Base-by-base conservation (phyloP, 2,797 vertebrate genomes). In the Acipenser ruthenus region DNA sequence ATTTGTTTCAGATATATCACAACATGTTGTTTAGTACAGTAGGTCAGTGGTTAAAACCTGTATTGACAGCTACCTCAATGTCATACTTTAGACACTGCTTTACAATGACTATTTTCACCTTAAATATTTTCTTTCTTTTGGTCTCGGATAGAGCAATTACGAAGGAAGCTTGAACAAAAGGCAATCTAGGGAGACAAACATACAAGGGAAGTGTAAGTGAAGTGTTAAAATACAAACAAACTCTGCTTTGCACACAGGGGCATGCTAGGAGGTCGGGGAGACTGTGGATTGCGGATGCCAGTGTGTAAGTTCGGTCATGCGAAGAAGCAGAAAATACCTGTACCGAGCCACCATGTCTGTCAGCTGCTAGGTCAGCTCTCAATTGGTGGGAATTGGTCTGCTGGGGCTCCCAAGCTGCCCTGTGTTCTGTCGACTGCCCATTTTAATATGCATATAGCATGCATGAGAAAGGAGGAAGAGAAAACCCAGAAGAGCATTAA, bases 321-420 rank as follows among this genome's bases (percentile, higher is more conserved):
- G 84, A 83, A 85, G 69, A 87, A 82, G 72, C 72, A 81, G 79
- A 85, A 89, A 87, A 88, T 90, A 91, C 88, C 89, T 91, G 88
- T 81, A 88, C 87, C 59, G 87, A 90, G 80, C 87, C 88, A 83
- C 89, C 87, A 83, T 85, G 89, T 86, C 87, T 87, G 79, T 87
- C 88, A 82, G 86, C 81, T 82, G 86, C 80, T 79, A 89, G 77
- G 65, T 90, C 86, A 83, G 85, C 74, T 79, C 84, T 87, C 84
- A 91, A 80, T 73, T 85, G 81, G 74, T 86, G 84, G 70, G 79
- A 79, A 80, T 86, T 84, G 68, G 75, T 72, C 80, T 89, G 86
- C 80, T 89, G 86, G 71, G 83, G 86, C 69, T 90, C 84, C 84
- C 86, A 87, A 72, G 84, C 80, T 82, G 85, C 86, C 79, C 78